phyloP scores from a whole-genome alignment of 2,113 vertebrate species.

The Colinus virginianus region DNA sequence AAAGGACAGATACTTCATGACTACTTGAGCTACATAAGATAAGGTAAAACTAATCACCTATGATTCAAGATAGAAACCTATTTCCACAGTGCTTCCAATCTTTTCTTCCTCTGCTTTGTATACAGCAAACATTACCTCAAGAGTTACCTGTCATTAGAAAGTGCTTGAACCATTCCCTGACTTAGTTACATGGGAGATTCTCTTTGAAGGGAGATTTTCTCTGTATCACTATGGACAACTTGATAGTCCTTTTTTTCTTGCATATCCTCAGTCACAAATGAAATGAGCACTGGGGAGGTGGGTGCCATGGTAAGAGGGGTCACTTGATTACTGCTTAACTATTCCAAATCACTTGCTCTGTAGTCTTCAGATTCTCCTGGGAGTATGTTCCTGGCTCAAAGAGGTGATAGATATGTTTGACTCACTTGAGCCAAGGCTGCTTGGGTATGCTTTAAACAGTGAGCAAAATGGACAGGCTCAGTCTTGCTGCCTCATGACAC shows the following conservation, averaged over 20 bases:
- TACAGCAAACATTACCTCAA: neutral
- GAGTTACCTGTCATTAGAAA: neutral
- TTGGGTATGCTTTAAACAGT: neutral
- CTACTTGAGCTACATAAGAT: neutral
- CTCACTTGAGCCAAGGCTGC: neutral
- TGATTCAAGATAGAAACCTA: neutral
- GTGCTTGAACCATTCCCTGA: neutral
- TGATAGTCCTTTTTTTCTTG: neutral
- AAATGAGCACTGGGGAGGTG: neutral
- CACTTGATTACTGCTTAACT: neutral
- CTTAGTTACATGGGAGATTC: neutral
- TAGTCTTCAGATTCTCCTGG: neutral
- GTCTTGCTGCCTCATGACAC: neutral
- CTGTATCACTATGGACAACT: neutral
- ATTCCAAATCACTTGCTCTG: neutral
- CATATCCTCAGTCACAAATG: neutral
- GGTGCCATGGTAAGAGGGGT: neutral
- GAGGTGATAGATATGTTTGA: neutral
- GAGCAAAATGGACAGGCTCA: neutral
- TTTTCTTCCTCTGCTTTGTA: neutral
- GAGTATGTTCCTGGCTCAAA: neutral
- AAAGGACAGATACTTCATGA: neutral
- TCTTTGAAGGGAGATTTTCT: neutral
- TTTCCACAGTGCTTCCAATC: neutral
- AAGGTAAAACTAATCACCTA: constrained; percentile 1